These are phyloP conservation scores for Amiota mariae DNA, from an alignment of 2,888 invertebrate species.

Conservation along the genomic window DNA sequence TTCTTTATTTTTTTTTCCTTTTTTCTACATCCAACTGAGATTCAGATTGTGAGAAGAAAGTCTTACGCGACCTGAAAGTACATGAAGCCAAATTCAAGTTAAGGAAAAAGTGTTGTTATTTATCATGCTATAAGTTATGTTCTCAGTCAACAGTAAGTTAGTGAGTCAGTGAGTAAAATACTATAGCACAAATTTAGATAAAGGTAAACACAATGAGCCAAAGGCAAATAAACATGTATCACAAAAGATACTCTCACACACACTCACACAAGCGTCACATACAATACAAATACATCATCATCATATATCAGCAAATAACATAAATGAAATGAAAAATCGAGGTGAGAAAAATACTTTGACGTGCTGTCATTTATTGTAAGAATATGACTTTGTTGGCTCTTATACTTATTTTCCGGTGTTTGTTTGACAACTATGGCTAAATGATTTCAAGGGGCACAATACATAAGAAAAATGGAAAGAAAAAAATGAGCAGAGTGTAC, in stretches of 20 bases:
- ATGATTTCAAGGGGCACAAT: background rate
- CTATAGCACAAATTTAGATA: conserved; percentile 50
- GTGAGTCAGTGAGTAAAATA: conserved; percentile 46
- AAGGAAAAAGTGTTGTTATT: conserved; percentile 55
- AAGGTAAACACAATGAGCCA: conserved; percentile 50
- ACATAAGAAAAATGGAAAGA: too few species aligned
- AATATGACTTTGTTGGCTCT: background rate
- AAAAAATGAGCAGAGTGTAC: too few species aligned
- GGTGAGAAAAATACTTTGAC: conserved; percentile 60
- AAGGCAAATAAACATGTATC: conserved; percentile 32
- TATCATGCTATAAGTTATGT: conserved; percentile 68
- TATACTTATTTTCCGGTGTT: conserved; percentile 17
- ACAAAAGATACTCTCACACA: conserved; percentile 14
- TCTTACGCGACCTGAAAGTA: too few species aligned
- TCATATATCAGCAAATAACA: conserved; percentile 40
- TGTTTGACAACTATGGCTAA: conserved; percentile 12
- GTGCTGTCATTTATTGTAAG: conserved; percentile 55
- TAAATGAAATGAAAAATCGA: conserved; percentile 66
- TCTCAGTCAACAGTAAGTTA: conserved; percentile 51
- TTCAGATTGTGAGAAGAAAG: too few species aligned
- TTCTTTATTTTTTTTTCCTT: background rate
- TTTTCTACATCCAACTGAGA: background rate
- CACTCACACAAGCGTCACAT: conserved; percentile 1
- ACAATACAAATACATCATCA: too few species aligned
- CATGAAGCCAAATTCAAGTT: too few species aligned